Base-by-base conservation (phyloP, 2,113 vertebrate genomes). In the Leptodactylus fuscus region DNA sequence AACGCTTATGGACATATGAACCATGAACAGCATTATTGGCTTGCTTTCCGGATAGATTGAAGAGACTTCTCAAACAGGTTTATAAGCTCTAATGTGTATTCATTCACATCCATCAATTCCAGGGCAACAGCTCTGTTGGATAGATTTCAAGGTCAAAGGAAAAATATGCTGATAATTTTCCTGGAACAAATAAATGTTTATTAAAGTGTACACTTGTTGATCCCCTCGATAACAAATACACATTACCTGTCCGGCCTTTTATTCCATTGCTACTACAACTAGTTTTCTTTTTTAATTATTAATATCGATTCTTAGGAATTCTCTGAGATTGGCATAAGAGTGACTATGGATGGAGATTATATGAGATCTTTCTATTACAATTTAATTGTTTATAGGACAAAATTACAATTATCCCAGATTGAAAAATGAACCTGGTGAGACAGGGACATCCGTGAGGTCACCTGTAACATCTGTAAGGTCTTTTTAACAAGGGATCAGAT, bases 81-180 rank as follows among this genome's bases (percentile, higher is more conserved):
- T 85, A 79, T 85, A 85, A 85, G 62, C 76, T 85, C 83, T 85
- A 70, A 85, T 85, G 83, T 79, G 83, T 79, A 85, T 85, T 85
- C 83, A 85, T 85, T 77, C 83, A 78, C 83, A 85, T 85, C 83
- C 83, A 85, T 85, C 83, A 85, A 85, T 79, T 85, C 24, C 75
- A 44, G 75, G 48, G 75, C 60, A 70, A n/a, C 83, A 71, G 60
- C 58, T 79, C 75, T 44, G 32, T 85, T 80, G 83, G 83, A 79
- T 79, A 70, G 11, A 70, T 79, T 85, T 85, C 83, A 85, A 85
- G 83, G 83, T 80, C 83, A 85, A 85, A 48, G 32, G 32, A 78
- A 85, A 85, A 77, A 76, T 69, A 77, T 77, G 77, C 44, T 55
- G 65, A 79, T 55, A 79, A 79, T 85, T 77, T 51, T 83, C 22